Conservation (phyloP, 2,113 vertebrate species). For the Pedionomus torquatus region DNA sequence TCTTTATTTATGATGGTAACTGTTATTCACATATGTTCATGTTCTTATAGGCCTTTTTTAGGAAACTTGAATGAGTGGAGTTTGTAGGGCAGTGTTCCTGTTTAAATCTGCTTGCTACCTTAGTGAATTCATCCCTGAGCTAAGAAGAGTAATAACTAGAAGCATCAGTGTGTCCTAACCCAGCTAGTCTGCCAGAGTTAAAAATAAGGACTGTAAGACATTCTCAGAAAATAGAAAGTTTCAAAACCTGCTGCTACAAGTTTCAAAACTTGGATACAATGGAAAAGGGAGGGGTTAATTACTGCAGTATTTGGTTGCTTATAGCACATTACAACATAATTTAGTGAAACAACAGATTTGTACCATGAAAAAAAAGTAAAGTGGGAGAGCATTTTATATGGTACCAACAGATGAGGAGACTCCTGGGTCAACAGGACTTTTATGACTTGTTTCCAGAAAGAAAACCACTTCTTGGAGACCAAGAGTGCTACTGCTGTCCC, state of each 20-base stretch:
- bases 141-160: neutral
- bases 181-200: neutral
- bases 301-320: neutral
- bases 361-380: neutral
- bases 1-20: neutral
- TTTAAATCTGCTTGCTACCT: neutral
- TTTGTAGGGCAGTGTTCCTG: neutral
- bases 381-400: fast-evolving
- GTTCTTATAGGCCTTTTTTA: neutral
- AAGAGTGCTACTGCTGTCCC: neutral
- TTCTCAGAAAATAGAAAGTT: neutral
- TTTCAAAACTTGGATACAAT: neutral
- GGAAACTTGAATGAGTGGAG: neutral
- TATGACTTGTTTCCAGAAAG: neutral
- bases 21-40: fast-evolving
- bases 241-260: neutral
- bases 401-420: neutral
- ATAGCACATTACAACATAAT: neutral
- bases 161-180: neutral
- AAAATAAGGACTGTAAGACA: neutral
- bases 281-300: neutral
- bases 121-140: neutral
- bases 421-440: neutral
- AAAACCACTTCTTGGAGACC: neutral
- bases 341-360: neutral